These are phyloP conservation scores for Trigoniulus corallinus DNA, from an alignment of 1,140 invertebrate species.

Conservation along the genomic window DNA sequence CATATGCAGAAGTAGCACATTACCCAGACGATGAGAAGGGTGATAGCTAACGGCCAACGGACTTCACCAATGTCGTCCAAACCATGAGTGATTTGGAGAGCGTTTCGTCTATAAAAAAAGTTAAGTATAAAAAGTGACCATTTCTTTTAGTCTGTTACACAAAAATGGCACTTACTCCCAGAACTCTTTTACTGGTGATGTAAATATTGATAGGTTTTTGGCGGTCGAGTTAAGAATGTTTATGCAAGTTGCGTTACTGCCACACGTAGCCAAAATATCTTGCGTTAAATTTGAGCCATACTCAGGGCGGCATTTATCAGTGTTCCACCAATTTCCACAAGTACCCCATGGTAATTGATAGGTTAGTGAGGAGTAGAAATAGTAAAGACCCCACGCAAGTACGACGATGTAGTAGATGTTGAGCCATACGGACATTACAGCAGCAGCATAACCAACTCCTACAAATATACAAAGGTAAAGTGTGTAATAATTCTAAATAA, in stretches of 20 bases:
- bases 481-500: too few relatives aligned
- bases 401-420: slow-evolving; percentile 99
- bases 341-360: slow-evolving; percentile 85
- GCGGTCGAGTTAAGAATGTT: slow-evolving; percentile 20
- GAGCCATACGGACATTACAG: slow-evolving; percentile 98
- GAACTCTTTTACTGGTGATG: slow-evolving; percentile 74
- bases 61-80: slow-evolving; percentile 65
- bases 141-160: background rate
- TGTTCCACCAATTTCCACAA: slow-evolving; percentile 90
- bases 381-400: slow-evolving; percentile 93
- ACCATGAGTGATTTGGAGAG: slow-evolving; percentile 69
- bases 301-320: slow-evolving; percentile 26
- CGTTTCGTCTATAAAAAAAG: slow-evolving; percentile 49
- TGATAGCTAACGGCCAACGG: slow-evolving; percentile 78
- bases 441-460: slow-evolving; percentile 96
- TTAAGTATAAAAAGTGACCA: background rate
- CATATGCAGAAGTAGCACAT: slow-evolving; percentile 94
- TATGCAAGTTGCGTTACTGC: slow-evolving; percentile 13
- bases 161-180: slow-evolving; percentile 58
- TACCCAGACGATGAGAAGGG: slow-evolving; percentile 75
- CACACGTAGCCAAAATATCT: background rate
- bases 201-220: slow-evolving; percentile 21
- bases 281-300: slow-evolving; percentile 20
- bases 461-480: too few relatives aligned
- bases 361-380: slow-evolving; percentile 81